phyloP scores from a whole-genome alignment of 2,888 invertebrate genomes.

The Nephrotoma appendiculata region DNA sequence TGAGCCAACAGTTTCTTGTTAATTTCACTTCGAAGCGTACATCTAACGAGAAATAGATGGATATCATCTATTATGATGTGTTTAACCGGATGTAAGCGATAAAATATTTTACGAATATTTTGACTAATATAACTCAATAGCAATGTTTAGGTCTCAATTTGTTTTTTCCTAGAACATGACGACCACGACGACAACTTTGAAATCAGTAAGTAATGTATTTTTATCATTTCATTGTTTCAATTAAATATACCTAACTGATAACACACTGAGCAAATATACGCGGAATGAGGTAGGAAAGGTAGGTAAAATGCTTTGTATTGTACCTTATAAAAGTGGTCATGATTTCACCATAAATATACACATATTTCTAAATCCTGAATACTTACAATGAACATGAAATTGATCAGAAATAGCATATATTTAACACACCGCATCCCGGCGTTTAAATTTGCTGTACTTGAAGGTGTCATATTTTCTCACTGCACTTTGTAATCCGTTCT shows the following conservation, averaged over 20 bases:
- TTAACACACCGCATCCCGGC: constrained; percentile 61
- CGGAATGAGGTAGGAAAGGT: neutral
- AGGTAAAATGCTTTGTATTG: neutral
- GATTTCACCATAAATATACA: neutral
- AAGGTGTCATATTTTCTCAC: neutral
- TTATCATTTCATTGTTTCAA: neutral
- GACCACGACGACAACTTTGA: neutral
- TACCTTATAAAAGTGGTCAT: neutral
- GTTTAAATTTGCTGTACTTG: constrained; percentile 33
- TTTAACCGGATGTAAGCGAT: too few relatives aligned
- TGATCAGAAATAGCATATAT: constrained; percentile 59
- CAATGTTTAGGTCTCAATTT: too few relatives aligned
- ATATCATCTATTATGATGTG: too few relatives aligned
- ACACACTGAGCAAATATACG: neutral
- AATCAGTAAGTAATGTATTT: neutral
- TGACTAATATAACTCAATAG: too few relatives aligned
- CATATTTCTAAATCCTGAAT: constrained; percentile 5
- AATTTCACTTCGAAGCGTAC: too few relatives aligned
- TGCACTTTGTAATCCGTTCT: neutral
- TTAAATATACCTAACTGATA: neutral
- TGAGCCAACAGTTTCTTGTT: too few relatives aligned
- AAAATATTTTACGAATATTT: too few relatives aligned
- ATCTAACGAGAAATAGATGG: too few relatives aligned
- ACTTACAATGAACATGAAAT: constrained; percentile 67
- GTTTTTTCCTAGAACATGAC: too few relatives aligned